Evolutionary conservation across 2,113 vertebrate genomes (phyloP).

Genomic region (Prunella himalayana): DNA sequence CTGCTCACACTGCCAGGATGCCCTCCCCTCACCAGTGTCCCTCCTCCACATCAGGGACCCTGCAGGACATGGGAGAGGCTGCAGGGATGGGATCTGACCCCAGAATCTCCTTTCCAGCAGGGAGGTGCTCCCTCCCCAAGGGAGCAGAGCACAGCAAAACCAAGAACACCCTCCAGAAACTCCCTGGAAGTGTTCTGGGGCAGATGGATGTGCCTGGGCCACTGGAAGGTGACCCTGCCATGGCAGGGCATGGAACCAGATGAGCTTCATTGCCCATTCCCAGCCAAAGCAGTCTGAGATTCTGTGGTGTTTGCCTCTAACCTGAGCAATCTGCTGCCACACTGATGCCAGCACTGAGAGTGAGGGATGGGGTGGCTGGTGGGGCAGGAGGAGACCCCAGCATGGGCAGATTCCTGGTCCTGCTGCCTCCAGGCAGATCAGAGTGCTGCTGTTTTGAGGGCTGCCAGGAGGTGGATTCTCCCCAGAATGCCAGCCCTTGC

Average conservation of each 20-base stretch:
- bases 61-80: not conserved
- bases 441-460: not conserved
- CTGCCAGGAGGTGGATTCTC: not conserved
- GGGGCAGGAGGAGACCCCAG: not conserved
- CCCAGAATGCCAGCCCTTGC: not conserved
- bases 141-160: not conserved
- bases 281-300: not conserved
- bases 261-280: not conserved
- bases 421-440: not conserved
- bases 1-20: not conserved
- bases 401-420: rapidly evolving
- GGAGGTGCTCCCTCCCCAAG: not conserved
- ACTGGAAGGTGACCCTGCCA: not conserved
- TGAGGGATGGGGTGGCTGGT: not conserved
- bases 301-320: not conserved
- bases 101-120: not conserved
- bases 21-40: not conserved
- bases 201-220: not conserved
- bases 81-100: not conserved
- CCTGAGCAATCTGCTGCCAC: too few species aligned
- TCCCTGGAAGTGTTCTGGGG: not conserved
- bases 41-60: not conserved
- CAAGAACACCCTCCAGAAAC: not conserved
- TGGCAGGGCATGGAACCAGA: not conserved
- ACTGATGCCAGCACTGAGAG: rapidly evolving